These are phyloP conservation scores for Lepidurus apus DNA, from an alignment of 1,140 invertebrate species.

Conservation along the genomic window DNA sequence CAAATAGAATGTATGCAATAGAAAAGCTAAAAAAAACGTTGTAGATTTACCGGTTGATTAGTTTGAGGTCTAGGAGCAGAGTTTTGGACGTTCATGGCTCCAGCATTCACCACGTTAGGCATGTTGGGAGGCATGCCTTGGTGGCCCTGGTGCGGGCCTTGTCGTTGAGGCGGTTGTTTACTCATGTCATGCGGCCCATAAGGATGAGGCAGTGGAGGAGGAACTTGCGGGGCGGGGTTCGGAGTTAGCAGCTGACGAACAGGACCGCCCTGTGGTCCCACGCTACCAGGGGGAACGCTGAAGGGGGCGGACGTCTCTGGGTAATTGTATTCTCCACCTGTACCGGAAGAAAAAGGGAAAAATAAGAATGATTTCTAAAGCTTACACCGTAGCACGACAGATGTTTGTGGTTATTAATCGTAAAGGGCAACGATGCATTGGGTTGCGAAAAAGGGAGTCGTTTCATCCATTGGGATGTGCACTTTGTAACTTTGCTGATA, in stretches of 20 bases:
- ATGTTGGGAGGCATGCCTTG: conserved; percentile 11
- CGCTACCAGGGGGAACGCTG: conserved; percentile 7
- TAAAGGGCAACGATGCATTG: not conserved
- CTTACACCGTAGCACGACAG: not conserved
- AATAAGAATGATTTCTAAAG: not conserved
- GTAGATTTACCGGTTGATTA: not conserved
- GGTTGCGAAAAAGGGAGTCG: not conserved
- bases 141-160: conserved; percentile 8
- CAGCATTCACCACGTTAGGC: conserved; percentile 8
- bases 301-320: not conserved
- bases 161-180: conserved; percentile 21
- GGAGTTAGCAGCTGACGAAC: not conserved
- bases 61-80: not conserved
- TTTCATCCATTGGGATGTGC: not conserved
- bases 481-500: not conserved
- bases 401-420: not conserved
- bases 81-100: not conserved
- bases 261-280: not conserved
- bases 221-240: conserved; percentile 1
- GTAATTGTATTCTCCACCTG: conserved; percentile 14
- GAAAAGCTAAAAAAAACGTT: too few relatives aligned
- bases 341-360: not conserved
- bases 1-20: too few relatives aligned
- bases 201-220: conserved; percentile 7
- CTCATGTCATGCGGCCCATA: conserved; percentile 21